Percentiles rank a stretch among this genome's conserved stretches.
These are phyloP conservation scores for Rhyacophila brunnea DNA, from an alignment of 1,140 invertebrate genomes.

Conservation along the genomic window DNA sequence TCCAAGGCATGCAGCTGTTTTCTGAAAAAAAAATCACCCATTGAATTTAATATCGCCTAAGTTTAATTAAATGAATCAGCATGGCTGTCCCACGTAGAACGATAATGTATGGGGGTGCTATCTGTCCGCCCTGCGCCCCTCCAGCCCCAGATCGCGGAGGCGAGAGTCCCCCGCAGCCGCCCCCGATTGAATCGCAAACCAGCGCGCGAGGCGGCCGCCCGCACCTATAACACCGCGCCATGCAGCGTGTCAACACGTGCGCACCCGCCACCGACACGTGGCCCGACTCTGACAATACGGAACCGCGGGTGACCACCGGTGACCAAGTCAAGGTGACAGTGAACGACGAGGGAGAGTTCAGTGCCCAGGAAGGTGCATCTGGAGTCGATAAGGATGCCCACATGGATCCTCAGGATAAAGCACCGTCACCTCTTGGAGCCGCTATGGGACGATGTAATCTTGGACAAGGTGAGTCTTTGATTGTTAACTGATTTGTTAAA, in stretches of 20 bases:
- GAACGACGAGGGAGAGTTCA: background rate
- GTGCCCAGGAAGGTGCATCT: background rate
- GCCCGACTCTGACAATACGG: background rate
- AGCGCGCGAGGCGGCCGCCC: constrained; percentile 3
- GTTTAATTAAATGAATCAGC: too few relatives aligned
- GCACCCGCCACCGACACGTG: constrained; percentile 4
- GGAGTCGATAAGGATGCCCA: too few relatives aligned
- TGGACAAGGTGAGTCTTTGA: constrained; percentile 16
- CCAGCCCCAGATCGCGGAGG: background rate
- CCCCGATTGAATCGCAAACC: background rate
- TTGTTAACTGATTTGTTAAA: too few relatives aligned
- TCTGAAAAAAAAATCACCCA: too few relatives aligned
- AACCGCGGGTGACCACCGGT: background rate
- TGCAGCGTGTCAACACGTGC: constrained; percentile 29
- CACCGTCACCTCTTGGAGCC: constrained; percentile 6
- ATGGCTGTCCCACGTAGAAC: too few relatives aligned
- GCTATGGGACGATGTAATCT: constrained; percentile 16
- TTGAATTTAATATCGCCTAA: too few relatives aligned
- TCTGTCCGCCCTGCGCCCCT: background rate
- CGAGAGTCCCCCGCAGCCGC: constrained; percentile 6
- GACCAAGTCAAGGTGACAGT: constrained; percentile 5
- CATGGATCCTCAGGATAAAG: constrained; percentile 1
- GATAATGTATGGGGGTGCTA: too few relatives aligned
- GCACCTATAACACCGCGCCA: constrained; percentile 12
- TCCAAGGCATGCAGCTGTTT: too few relatives aligned